These are phyloP conservation scores for Paguma larvata DNA, from an alignment of 2,797 vertebrate genomes.

Conservation along the genomic window DNA sequence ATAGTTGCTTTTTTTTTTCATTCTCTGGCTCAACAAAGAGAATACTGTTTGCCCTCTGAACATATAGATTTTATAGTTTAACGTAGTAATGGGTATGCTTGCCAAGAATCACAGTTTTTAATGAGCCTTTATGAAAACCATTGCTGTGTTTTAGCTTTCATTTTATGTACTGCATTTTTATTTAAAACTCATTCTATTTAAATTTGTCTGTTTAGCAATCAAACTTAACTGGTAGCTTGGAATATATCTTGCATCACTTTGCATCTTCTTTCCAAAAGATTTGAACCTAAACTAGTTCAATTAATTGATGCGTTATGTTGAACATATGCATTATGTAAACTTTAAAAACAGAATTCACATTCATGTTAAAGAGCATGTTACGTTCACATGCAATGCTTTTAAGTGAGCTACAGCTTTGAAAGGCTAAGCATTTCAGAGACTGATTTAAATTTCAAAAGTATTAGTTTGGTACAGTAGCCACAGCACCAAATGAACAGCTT, in stretches of 20 bases:
- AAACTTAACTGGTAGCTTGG: conserved; percentile 56
- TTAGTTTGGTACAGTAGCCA: not conserved
- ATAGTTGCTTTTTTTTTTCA: conserved; percentile 62
- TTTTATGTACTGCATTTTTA: conserved; percentile 84
- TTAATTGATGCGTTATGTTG: conserved; percentile 69
- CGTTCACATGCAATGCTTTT: not conserved
- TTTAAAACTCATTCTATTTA: conserved; percentile 82
- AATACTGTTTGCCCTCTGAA: conserved; percentile 88
- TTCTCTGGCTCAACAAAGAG: conserved; percentile 86
- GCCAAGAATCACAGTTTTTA: conserved; percentile 90
- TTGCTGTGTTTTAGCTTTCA: conserved; percentile 87
- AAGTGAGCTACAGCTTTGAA: conserved; percentile 73
- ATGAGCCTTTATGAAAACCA: conserved; percentile 87
- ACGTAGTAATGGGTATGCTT: conserved; percentile 83
- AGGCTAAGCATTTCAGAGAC: not conserved
- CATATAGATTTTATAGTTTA: conserved; percentile 86
- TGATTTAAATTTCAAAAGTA: conserved; percentile 38
- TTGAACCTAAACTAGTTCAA: conserved; percentile 75
- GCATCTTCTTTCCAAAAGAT: conserved; percentile 70
- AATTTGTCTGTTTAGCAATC: conserved; percentile 82
- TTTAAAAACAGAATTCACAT: conserved; percentile 75
- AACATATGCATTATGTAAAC: conserved; percentile 71
- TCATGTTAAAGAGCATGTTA: conserved; percentile 66
- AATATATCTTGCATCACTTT: conserved; percentile 75
- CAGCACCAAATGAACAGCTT: not conserved